Percentiles rank a stretch among this genome's conserved stretches.
Conservation (phyloP, 2,797 vertebrate species). For the Tamandua tetradactyla region DNA sequence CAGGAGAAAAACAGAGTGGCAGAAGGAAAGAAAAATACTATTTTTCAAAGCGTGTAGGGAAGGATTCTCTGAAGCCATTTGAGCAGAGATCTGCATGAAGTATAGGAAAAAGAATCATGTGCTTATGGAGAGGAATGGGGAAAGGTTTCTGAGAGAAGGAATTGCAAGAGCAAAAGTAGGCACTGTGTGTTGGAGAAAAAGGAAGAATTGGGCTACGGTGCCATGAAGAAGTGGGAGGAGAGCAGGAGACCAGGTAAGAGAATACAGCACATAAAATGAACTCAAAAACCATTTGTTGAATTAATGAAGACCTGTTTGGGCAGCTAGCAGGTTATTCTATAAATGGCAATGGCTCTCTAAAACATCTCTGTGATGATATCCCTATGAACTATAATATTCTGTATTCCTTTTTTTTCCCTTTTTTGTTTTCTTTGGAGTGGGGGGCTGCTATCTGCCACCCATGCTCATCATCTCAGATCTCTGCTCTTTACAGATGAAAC, state of each 20-base stretch:
- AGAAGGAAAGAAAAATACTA: background rate
- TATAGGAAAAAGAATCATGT: background rate
- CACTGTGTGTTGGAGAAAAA: background rate
- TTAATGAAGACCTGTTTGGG: background rate
- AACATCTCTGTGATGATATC: background rate
- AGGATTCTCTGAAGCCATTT: background rate
- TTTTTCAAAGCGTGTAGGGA: background rate
- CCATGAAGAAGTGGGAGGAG: background rate
- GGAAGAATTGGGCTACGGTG: background rate
- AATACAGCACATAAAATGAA: background rate
- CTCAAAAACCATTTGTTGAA: background rate
- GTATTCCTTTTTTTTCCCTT: background rate
- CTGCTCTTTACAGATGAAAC: constrained; percentile 9
- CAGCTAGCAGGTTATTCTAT: background rate
- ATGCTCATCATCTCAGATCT: background rate
- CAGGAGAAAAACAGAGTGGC: background rate
- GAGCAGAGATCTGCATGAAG: background rate
- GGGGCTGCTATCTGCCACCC: background rate
- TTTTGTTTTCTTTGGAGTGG: too few relatives aligned
- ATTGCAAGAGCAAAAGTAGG: background rate
- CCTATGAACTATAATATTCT: background rate
- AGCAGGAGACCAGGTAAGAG: background rate
- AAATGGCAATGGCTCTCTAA: background rate
- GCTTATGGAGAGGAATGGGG: background rate
- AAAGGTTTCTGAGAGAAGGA: background rate